A percentile compares a stretch with the other conserved stretches of the same genome.
Conservation (phyloP, 1,140 invertebrate genomes). For the Zaprionus inermis region DNA sequence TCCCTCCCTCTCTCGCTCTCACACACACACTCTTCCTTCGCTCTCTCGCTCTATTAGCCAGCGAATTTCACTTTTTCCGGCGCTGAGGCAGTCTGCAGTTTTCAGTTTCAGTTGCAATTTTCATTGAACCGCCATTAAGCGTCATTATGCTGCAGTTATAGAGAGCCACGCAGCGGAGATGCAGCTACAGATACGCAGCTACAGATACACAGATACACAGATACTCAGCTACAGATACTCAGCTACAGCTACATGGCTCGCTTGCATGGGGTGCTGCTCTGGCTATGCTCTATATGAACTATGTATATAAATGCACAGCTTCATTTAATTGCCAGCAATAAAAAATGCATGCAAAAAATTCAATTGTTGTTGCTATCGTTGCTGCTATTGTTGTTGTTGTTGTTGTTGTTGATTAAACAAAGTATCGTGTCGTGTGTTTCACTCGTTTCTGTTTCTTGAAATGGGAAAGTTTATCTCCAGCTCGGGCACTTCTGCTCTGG, state of each 20-base stretch:
- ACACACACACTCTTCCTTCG: not conserved
- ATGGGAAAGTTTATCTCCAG: slow-evolving; percentile 48
- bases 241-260: not conserved
- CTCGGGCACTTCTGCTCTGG: slow-evolving; percentile 12
- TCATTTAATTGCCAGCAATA: slow-evolving; percentile 41
- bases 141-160: slow-evolving; percentile 40
- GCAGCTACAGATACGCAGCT: not conserved
- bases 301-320: slow-evolving; percentile 37
- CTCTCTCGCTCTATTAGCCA: slow-evolving; percentile 3
- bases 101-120: slow-evolving; percentile 43
- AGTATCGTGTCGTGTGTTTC: slow-evolving; percentile 40
- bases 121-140: slow-evolving; percentile 50
- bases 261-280: not conserved
- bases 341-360: slow-evolving; percentile 22
- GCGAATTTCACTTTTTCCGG: slow-evolving; percentile 48
- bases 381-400: slow-evolving; percentile 13
- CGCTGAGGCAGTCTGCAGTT: slow-evolving; percentile 28
- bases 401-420: slow-evolving; percentile 39
- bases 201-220: not conserved
- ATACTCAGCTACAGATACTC: not conserved
- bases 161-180: not conserved
- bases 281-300: slow-evolving; percentile 24
- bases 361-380: slow-evolving; percentile 12
- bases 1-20: slow-evolving; percentile 2
- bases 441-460: slow-evolving; percentile 45